Base-by-base conservation (phyloP, 2,888 invertebrate genomes). In the Mimas tiliae region DNA sequence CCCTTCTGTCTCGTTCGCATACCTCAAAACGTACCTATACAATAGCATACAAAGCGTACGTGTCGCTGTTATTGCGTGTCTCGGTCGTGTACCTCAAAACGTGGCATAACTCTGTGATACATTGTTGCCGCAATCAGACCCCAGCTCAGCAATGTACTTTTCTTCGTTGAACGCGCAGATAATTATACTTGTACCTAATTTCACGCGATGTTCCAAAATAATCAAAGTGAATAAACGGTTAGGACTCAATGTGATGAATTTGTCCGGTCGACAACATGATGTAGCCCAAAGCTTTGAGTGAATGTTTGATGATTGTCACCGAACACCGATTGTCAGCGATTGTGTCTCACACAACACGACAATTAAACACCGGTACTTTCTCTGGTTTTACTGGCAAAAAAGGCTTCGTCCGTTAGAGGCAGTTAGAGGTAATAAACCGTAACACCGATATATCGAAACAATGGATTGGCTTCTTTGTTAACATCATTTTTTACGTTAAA, bases 351-450 rank as follows among this genome's bases (percentile, higher is more conserved):
- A n/a, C n/a, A n/a, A n/a, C n/a, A n/a, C n/a, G n/a, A 67, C 72
- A 77, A 77, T 77, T 74, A 78, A 69, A 69, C 68, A 71, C 67
- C 70, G 70, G 63, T 65, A 69, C 70, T 74, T 71, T 67, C 68
- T 67, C 58, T 19, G 38, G 58, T 58, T 58, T 58, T 42, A 42
- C 58, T 38, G 58, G 1, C 58, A 38, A 9, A 16, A 38, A 42
- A 19, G 19, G 38, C 38, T 58, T 34, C 16, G 38, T 16, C 34
- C 58, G 16, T 38, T 50, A 6, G 14, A 52, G 27, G 8, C 11
- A 58, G 16, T 38, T 50, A 6, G 14, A 52, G 27, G 8, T 19
- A 58, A 58, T 58, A 58, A 42, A 58, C 42, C 58, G 19, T 42
- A 11, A 19, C 19, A 6, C 42, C 19, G 12, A 16, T 42, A 42